Conservation (phyloP, 2,113 vertebrate genomes). For the Atrichornis clamosus region DNA sequence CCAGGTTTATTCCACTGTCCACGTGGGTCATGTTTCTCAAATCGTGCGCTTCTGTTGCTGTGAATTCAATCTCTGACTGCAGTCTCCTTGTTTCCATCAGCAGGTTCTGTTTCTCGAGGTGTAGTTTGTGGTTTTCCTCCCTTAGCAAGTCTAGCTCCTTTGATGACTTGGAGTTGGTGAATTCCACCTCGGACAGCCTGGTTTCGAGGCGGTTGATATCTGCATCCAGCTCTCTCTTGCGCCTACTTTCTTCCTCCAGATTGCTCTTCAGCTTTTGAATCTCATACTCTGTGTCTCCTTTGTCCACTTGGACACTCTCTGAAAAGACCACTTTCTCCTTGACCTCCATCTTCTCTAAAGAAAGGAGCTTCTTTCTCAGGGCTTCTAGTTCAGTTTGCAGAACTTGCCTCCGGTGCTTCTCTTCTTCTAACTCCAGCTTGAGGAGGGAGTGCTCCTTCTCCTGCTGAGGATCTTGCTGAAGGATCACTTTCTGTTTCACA, state of each 20-base stretch:
- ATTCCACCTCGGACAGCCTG: slow-evolving; percentile 86
- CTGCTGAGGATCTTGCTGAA: slow-evolving; percentile 95
- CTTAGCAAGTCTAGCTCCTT: slow-evolving; percentile 91
- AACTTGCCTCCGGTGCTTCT: slow-evolving; percentile 82
- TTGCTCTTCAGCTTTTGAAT: slow-evolving; percentile 85
- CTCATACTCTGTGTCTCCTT: slow-evolving; percentile 87
- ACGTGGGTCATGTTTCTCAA: slow-evolving; percentile 75
- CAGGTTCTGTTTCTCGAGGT: slow-evolving; percentile 90
- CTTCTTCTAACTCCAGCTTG: slow-evolving; percentile 88
- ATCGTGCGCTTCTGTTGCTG: slow-evolving; percentile 82
- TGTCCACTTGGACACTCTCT: slow-evolving; percentile 92
- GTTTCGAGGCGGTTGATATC: slow-evolving; percentile 79
- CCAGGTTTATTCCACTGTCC: slow-evolving; percentile 78
- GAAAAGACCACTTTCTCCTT: slow-evolving; percentile 94
- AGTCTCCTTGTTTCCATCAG: slow-evolving; percentile 87
- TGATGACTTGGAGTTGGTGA: slow-evolving; percentile 90
- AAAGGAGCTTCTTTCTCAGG: slow-evolving; percentile 79
- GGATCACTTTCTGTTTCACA: slow-evolving; percentile 91
- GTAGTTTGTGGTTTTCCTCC: slow-evolving; percentile 90
- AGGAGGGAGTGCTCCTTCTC: slow-evolving; percentile 92
- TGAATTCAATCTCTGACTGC: slow-evolving; percentile 90
- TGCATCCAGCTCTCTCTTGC: slow-evolving; percentile 82
- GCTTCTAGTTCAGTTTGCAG: slow-evolving; percentile 86
- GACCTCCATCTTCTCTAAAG: slow-evolving; percentile 86
- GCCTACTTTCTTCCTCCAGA: slow-evolving; percentile 86